Conservation (phyloP, 2,113 vertebrate species). For the Callaeas wilsoni region DNA sequence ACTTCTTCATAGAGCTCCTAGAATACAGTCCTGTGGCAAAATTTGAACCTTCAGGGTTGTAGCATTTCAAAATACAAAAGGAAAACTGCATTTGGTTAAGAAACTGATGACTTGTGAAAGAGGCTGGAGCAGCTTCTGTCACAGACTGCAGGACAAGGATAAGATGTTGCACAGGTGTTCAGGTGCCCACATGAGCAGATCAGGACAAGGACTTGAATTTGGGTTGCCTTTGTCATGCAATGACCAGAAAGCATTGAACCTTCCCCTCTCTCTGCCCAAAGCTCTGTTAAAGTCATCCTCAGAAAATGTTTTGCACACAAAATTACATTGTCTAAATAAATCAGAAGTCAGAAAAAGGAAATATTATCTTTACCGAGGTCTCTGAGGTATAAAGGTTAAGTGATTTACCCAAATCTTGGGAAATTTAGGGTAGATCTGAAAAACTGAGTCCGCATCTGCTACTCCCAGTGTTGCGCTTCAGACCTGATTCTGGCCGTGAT, state of each 20-base stretch:
- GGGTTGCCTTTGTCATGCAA: neutral
- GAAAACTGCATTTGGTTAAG: neutral
- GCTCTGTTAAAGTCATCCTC: neutral
- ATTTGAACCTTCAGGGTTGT: neutral
- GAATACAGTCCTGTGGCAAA: neutral
- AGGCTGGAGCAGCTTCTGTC: neutral
- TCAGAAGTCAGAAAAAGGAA: neutral
- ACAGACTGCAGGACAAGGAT: neutral
- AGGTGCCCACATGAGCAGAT: neutral
- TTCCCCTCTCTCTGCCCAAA: neutral
- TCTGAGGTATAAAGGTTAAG: neutral
- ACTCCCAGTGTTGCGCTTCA: accelerated
- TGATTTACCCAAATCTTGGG: neutral
- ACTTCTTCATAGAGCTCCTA: neutral
- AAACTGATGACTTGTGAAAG: neutral
- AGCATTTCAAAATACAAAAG: neutral
- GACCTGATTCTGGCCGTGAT: neutral
- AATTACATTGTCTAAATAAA: neutral
- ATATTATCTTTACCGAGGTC: neutral
- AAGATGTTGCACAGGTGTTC: neutral
- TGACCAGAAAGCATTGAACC: neutral
- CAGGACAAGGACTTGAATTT: neutral
- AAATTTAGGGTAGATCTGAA: neutral
- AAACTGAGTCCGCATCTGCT: neutral
- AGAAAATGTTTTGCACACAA: neutral